Percentiles rank a stretch among this genome's conserved stretches.
These are phyloP conservation scores for Trichonephila clavipes DNA, from an alignment of 1,140 invertebrate species.

Conservation along the genomic window DNA sequence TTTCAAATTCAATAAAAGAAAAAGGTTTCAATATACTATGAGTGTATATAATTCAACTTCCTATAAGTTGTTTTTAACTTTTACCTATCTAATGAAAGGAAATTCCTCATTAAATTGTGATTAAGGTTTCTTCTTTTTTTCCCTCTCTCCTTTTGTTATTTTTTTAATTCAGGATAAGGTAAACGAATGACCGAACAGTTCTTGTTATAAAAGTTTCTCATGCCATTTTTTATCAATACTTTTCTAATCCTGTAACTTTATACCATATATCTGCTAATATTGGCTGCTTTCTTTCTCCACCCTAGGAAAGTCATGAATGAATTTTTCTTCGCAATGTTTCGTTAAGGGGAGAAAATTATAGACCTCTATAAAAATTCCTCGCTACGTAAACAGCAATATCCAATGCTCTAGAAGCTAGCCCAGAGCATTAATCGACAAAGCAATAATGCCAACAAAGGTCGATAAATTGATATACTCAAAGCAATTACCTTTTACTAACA, in stretches of 20 bases:
- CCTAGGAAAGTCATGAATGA: background rate
- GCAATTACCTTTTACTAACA: constrained; percentile 38
- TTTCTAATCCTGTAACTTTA: background rate
- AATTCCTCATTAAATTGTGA: too few relatives aligned
- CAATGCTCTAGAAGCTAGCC: background rate
- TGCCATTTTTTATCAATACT: background rate
- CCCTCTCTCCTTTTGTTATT: too few relatives aligned
- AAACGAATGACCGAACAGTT: too few relatives aligned
- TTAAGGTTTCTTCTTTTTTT: too few relatives aligned
- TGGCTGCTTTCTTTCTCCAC: background rate
- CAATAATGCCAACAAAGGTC: constrained; percentile 41
- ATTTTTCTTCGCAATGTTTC: background rate
- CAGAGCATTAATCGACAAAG: constrained; percentile 35
- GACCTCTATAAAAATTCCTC: background rate
- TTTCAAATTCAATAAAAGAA: too few relatives aligned
- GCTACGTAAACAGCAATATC: constrained; percentile 31
- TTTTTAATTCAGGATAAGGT: too few relatives aligned
- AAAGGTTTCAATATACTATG: too few relatives aligned
- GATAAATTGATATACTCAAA: constrained; percentile 52
- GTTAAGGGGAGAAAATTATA: background rate
- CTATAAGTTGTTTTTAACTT: too few relatives aligned
- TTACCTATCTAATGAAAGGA: too few relatives aligned
- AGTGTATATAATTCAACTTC: too few relatives aligned
- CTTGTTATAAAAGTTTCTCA: too few relatives aligned
- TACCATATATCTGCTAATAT: background rate